A percentile compares a stretch with the other conserved stretches of the same genome.
Conservation (phyloP, 2,113 vertebrate species). For the Macquaria australasica region DNA sequence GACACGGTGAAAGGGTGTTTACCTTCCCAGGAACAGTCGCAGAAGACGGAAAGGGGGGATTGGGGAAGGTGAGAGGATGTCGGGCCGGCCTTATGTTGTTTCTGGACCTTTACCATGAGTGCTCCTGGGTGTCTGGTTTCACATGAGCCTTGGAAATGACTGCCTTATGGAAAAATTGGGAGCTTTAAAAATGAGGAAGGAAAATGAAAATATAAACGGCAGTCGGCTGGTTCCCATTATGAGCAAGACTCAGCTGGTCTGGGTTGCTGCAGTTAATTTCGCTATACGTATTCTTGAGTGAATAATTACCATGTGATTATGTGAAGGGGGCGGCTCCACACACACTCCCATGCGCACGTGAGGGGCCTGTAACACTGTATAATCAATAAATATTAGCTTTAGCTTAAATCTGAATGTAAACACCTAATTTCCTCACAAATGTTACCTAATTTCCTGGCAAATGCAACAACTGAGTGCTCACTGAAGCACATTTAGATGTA, state of each 20-base stretch:
- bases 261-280: conserved; percentile 21
- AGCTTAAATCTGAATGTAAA: conserved; percentile 63
- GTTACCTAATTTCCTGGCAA: conserved; percentile 64
- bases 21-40: conserved; percentile 68
- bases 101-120: conserved; percentile 75
- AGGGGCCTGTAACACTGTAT: conserved; percentile 4
- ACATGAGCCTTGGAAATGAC: conserved; percentile 68
- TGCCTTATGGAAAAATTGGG: conserved; percentile 74
- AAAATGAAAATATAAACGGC: conserved; percentile 64
- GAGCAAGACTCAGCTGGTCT: conserved; percentile 52
- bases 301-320: conserved; percentile 55
- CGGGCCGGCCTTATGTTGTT: conserved; percentile 72
- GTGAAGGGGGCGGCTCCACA: conserved; percentile 10
- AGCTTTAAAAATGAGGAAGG: conserved; percentile 68
- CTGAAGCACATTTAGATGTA: background rate
- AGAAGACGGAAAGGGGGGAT: conserved; percentile 45
- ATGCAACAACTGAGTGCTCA: background rate
- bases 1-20: conserved; percentile 72
- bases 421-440: conserved; percentile 62
- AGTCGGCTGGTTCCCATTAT: conserved; percentile 76
- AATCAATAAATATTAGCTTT: conserved; percentile 69
- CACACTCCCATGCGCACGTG: conserved; percentile 18
- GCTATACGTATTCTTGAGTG: conserved; percentile 32
- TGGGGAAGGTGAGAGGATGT: conserved; percentile 75
- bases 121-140: conserved; percentile 80